Conservation (phyloP, 2,888 invertebrate genomes). For the Drosophila acutilabella region DNA sequence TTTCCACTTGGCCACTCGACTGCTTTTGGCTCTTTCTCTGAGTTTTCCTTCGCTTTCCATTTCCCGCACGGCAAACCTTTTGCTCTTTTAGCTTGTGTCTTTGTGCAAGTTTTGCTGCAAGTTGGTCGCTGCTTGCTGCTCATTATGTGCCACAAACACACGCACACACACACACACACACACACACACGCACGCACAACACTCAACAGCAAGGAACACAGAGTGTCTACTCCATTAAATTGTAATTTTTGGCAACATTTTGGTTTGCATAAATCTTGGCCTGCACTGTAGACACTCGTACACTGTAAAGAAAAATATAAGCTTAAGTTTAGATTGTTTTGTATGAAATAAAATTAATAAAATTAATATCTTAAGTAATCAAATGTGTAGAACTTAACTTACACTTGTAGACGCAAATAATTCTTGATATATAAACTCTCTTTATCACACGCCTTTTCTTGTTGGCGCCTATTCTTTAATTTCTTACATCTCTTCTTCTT, state of each 20-base stretch:
- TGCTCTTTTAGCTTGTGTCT: constrained; percentile 26
- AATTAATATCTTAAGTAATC: too few relatives aligned
- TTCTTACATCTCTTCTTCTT: too few relatives aligned
- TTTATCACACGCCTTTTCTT: too few relatives aligned
- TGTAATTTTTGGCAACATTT: constrained; percentile 83
- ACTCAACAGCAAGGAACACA: constrained; percentile 20
- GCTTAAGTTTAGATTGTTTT: background rate
- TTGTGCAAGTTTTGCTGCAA: constrained; percentile 58
- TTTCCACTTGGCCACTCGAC: constrained; percentile 54
- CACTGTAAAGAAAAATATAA: background rate
- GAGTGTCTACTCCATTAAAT: constrained; percentile 80
- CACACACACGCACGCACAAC: constrained; percentile 6
- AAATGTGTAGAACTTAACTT: too few relatives aligned
- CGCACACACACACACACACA: constrained; percentile 31
- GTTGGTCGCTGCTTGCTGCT: constrained; percentile 69
- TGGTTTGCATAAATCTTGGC: constrained; percentile 80
- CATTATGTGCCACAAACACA: constrained; percentile 72
- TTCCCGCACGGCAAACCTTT: background rate
- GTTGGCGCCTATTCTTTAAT: too few relatives aligned
- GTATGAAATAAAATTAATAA: background rate
- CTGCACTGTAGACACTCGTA: constrained; percentile 48
- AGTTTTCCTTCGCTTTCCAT: background rate
- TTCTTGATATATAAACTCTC: too few relatives aligned
- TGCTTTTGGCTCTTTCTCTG: too few relatives aligned
- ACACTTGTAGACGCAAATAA: too few relatives aligned